Base-by-base conservation (phyloP, 2,888 invertebrate genomes). In the Athrips mouffetella region DNA sequence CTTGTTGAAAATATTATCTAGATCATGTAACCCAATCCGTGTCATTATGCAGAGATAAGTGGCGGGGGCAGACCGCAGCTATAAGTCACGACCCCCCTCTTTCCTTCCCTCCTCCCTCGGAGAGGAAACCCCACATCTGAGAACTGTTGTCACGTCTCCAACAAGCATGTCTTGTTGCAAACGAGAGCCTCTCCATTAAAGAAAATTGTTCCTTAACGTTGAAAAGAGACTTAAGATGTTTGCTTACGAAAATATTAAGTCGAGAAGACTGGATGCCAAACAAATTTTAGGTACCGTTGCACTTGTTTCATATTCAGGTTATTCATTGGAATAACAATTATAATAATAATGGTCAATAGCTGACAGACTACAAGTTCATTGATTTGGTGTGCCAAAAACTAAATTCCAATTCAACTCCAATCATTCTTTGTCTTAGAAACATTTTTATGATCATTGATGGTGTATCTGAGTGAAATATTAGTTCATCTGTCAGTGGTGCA, bases 31-130 rank as follows among this genome's bases (percentile, higher is more conserved):
- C 70, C 61, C 67, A 72, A 76, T 72, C 69, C 62, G 60, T 67
- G 72, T 73, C 71, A 75, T 79, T 80, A 79, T 72, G 65, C 66
- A 61, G 62, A 73, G 70, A 73, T 75, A 76, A 78, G 78, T 76
- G 70, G 60, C 59, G 63, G 60, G 67, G 65, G 67, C 70, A 71
- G 70, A 67, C 70, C 65, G 65, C 58, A 60, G 60, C 65, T 65
- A 73, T 79, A 72, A 78, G 70, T 79, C 73, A 73, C 67, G 65
- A 65, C 67, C 61, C 53, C 59, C 58, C 61, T 58, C 18, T 18
- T 59, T 58, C 57, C 52, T 46, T 58, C 53, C 53, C 57, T 60
- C 60, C 57, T 53, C 51, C 58, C 45, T 25, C 13, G 10, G 45
- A 53, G 50, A 58, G 63, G 62, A 60, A 62, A 13, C 54, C 57